These are phyloP conservation scores for Amiota minor DNA, from an alignment of 2,888 invertebrate genomes.

Conservation along the genomic window DNA sequence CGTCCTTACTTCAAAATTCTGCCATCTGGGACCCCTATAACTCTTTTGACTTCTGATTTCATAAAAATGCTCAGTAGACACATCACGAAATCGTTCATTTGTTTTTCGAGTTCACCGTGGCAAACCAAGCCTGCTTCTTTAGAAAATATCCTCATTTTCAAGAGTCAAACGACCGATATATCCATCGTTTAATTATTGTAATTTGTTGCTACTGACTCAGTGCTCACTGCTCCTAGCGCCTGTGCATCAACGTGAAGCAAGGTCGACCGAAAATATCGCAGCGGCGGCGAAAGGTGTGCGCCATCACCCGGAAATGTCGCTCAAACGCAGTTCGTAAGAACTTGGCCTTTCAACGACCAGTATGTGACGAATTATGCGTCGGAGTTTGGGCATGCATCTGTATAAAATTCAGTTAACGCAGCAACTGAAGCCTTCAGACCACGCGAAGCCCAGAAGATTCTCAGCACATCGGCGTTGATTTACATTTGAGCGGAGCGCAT, in stretches of 20 bases:
- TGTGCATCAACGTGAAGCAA: background rate
- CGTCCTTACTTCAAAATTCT: no score
- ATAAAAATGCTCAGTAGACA: no score
- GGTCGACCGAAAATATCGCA: background rate
- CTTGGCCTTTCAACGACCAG: background rate
- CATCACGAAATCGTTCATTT: no score
- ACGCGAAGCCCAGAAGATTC: background rate
- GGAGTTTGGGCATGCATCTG: background rate
- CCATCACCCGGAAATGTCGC: background rate
- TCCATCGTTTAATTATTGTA: background rate
- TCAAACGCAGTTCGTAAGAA: background rate
- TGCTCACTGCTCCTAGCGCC: background rate
- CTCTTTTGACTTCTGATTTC: no score
- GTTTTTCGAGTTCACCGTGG: no score
- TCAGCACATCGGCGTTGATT: background rate
- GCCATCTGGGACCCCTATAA: no score
- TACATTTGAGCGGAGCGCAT: background rate
- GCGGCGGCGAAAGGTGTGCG: background rate
- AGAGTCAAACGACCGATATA: background rate
- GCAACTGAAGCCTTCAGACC: background rate
- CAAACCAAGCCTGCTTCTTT: no score
- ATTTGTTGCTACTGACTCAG: background rate
- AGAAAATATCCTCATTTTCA: no score
- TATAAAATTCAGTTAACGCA: no score
- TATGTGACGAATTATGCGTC: background rate